Base-by-base conservation (phyloP, 1,140 invertebrate species). In the Coptotermes formosanus region DNA sequence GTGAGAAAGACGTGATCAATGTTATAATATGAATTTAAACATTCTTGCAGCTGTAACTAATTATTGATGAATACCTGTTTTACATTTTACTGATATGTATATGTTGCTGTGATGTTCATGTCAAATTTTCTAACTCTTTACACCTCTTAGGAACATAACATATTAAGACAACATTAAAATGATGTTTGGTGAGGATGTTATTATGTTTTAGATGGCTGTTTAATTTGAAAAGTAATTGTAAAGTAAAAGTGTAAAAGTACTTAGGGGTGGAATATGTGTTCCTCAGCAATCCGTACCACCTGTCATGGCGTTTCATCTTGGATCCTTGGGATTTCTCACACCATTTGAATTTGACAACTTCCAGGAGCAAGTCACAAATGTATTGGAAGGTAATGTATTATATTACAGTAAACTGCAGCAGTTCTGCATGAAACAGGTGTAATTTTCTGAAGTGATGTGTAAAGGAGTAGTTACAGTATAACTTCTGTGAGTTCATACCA, bases 281-380 rank as follows among this genome's bases (percentile, higher is more conserved):
- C 89, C 91, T 89, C 94, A 99, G 94, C 95, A 98, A 94, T 98
- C 97, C 21, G 97, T 99, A 82, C 98, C 98, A 55, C 98, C 98
- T 6, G 97, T 99, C 7, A 99, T 99, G 97, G 98, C 98, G 83
- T 99, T 99, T 92, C 97, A 99, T 91, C 93, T 99, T 87, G 98
- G 98, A n/a, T 99, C 98, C 1, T 91, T 99, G 81, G 98, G 98
- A 12, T 99, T 99, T 90, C 93, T 99, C 0, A 99, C 98, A 21
- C 98, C 98, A 19, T 99, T 99, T 91, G 96, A 97, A 89, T 98
- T 99, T 91, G 96, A 97, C 87, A 97, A 98, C 90, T 99, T 98
- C 89, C 95, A 98, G 90, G 96, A 97, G 87, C 96, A 98, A 93
- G 96, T 99, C 14, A 96, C 95, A 86, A 96, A 97, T 90, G 97